Evolutionary conservation across 2,113 vertebrate genomes (phyloP), one percentile per base, ranked within the genome.

Genomic region (Rhabdornis inornatus): DNA sequence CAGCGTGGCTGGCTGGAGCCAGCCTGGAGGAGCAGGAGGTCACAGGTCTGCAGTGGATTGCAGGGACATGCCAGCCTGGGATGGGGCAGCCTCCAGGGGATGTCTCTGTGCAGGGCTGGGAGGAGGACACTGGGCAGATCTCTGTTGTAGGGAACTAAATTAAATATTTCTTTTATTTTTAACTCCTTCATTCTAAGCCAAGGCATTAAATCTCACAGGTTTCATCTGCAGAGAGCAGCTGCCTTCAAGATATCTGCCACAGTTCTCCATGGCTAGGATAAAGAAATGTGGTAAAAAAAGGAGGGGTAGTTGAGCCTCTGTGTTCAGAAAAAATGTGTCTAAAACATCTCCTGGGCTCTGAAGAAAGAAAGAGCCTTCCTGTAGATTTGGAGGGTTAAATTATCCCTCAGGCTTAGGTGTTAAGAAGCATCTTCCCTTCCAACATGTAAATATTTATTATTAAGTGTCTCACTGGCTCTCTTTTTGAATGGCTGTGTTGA

Each of bases 1-100:
- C 55, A 0, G 63, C 9, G 13, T 42, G 68, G 72, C 86, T 44
- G 1, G 2, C 77, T 94, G 92, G 95, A 96, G 96, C 91, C 96
- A 96, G 97, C 56, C 84, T 72, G 69, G 28, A 91, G 71, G 49
- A 92, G 66, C 70, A 65, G 85, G 52, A 55, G 94, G 93, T 90
- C 84, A 76, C 30, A 78, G 79, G 90, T 71, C 95, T 95, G 92
- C 2, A 9, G 69, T 13, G 21, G 89, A 25, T 19, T 8, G 74
- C 66, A 44, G 77, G 80, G 91, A 66, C 42, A 31, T 0, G 4
- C 83, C 16, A 66, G 64, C 31, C 8, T 22, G 60, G 87, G 57
- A 47, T 72, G 68, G 19, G 33, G 82, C 65, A 95, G 71, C 30
- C 42, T 55, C 50, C 0, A 49, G 53, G 83, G 75, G 45, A 20